Evolutionary conservation across 2,113 vertebrate genomes (phyloP), one percentile per base, ranked within the genome.

Genomic region (Oreotragus oreotragus): DNA sequence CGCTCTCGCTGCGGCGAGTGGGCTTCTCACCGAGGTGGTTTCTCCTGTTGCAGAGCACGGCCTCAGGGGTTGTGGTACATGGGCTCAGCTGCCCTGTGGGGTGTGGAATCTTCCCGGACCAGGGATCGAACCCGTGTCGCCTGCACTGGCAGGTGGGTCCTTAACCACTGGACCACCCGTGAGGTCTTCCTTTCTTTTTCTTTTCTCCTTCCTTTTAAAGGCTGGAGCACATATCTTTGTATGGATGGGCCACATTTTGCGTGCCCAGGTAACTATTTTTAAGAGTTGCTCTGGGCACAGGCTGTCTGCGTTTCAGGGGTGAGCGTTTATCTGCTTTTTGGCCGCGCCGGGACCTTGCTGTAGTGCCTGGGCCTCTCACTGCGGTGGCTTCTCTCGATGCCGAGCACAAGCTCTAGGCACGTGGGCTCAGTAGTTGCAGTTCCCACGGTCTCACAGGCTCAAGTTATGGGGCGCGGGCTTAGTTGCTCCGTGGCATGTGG

Each of bases 401-500:
- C 12, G 70, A 43, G 23, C 70, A 27, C 12, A 6, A 39, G 70
- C 70, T 76, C 70, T 4, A 14, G 36, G 70, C 23, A 27, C 1
- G 1, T 27, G 70, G 12, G 39, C 36, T 76, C 39, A 43, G 39
- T 14, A 27, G 70, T 7, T 7, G 21, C 36, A 14, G 21, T 2
- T 13, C 39, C 70, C 19, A 25, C 1, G 1, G n/a, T 43, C 70
- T 27, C 39, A 76, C 39, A 43, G 70, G 12, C 39, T 43, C 39
- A 27, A 43, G 23, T 15, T 7, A 6, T 2, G 12, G 70, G 5
- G 0, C 10, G 0, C 0, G 6, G 70, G 39, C 39, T 43, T 43
- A 14, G 70, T 7, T 25, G 3, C 39, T 27, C 39, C 6, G 6
- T 7, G 39, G 39, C 70, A 43, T 2, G 70, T 43, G 39, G 70